Evolutionary conservation across 2,113 vertebrate species (phyloP), one percentile per base, ranked within the genome.

Genomic region (Pyxicephalus adspersus): DNA sequence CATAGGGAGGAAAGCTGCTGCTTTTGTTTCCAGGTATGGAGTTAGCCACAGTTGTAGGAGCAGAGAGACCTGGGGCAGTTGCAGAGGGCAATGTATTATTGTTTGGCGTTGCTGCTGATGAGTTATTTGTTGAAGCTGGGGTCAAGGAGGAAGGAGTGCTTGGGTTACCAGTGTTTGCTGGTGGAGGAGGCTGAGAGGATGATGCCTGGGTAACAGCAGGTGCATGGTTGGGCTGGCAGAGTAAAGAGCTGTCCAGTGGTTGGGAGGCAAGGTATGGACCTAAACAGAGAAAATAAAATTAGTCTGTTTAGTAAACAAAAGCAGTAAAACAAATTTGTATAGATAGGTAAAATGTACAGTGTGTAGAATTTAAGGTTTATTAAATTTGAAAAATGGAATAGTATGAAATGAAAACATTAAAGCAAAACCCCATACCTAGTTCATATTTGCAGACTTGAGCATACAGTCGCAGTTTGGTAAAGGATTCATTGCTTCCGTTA

Each of bases 371-470:
- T 7, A 38, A 38, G 5, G 2, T 5, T 38, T 38, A 4, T 9
- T 8, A 34, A 3, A 34, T 34, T 34, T 34, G 15, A 45, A 45
- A 45, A 45, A 0, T 45, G 38, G 38, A 8, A 50, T 22, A 25
- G n/a, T 34, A 5, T 66, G 22, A 26, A 51, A 25, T 6, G 6
- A 6, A 52, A 26, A 19, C 4, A 9, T 2, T 4, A 54, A 74
- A 6, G 11, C 7, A 55, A 2, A 3, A 76, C 13, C n/a, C 38
- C 54, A 34, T 94, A 99, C 97, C 97, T 65, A 99, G 92, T 86
- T 98, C 96, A 1, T 98, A 96, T 92, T 94, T 95, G 94, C 96
- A 99, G 84, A 98, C 96, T 97, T 99, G 96, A 85, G 97, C 97
- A 58, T 98, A 99, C 70, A 99, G 93, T 88, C 97, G 97, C 85